Conservation (phyloP, 2,888 invertebrate species). For the Oxyteleia sp. region DNA sequence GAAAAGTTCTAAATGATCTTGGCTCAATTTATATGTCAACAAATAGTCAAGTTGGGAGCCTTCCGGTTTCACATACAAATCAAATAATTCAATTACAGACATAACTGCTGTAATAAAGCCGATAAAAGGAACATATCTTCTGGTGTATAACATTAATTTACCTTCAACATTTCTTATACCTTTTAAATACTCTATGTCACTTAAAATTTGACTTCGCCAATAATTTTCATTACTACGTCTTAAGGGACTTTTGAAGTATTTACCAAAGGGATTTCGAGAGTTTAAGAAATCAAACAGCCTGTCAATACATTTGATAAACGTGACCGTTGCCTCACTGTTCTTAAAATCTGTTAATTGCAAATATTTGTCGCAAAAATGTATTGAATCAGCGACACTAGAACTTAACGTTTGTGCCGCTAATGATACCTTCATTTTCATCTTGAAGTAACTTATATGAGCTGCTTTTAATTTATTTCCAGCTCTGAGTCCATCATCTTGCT, state of each 20-base stretch:
- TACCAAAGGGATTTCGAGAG: constrained; percentile 67
- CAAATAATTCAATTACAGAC: constrained; percentile 30
- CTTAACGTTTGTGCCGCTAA: constrained; percentile 78
- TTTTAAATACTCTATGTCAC: constrained; percentile 18
- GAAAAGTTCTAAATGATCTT: constrained; percentile 38
- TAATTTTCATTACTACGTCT: constrained; percentile 55
- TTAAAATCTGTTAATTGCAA: constrained; percentile 58
- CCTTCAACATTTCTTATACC: constrained; percentile 1
- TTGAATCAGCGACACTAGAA: constrained; percentile 76
- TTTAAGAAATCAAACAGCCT: constrained; percentile 74
- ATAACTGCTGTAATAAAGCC: constrained; percentile 48
- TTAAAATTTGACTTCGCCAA: constrained; percentile 33
- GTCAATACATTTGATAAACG: constrained; percentile 72
- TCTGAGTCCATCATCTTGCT: constrained; percentile 43
- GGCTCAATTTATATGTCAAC: constrained; percentile 22
- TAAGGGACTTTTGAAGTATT: constrained; percentile 73
- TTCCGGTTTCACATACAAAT: constrained; percentile 36
- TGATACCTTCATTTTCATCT: constrained; percentile 74
- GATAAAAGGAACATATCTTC: constrained; percentile 38
- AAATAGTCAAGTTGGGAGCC: constrained; percentile 38
- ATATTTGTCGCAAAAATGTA: constrained; percentile 63
- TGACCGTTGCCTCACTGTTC: constrained; percentile 64
- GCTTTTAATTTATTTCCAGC: constrained; percentile 53
- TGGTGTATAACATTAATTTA: background rate
- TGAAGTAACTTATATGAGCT: constrained; percentile 47